Evolutionary conservation across 2,888 invertebrate genomes (phyloP).

Genomic region (Drosophila hamatofila): DNA sequence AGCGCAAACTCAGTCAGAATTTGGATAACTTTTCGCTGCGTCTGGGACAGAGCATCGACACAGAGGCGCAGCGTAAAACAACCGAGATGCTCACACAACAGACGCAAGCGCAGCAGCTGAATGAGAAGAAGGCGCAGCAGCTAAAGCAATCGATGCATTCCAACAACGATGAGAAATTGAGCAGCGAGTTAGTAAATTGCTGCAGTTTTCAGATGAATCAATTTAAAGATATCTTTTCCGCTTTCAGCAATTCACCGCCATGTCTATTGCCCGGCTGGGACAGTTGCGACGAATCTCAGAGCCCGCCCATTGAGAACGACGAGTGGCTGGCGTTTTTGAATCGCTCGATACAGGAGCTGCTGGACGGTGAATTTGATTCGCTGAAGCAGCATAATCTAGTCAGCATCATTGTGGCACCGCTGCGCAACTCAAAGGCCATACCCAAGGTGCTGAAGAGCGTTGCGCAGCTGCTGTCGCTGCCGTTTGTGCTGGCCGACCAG

Average conservation of each 20-base stretch:
- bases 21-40: constrained; percentile 85
- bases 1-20: constrained; percentile 85
- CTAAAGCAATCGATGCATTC: constrained; percentile 77
- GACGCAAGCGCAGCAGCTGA: constrained; percentile 47
- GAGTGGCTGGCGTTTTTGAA: constrained; percentile 95
- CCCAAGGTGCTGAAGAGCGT: constrained; percentile 88
- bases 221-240: not conserved
- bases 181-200: constrained; percentile 69
- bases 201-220: not conserved
- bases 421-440: constrained; percentile 88
- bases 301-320: constrained; percentile 91
- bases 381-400: constrained; percentile 90
- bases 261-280: constrained; percentile 85
- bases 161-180: constrained; percentile 80
- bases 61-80: constrained; percentile 70
- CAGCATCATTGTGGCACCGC: constrained; percentile 88
- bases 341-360: constrained; percentile 92
- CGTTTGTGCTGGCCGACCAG: constrained; percentile 87
- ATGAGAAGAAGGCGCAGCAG: constrained; percentile 35
- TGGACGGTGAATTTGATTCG: constrained; percentile 92
- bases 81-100: constrained; percentile 68
- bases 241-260: constrained; percentile 82
- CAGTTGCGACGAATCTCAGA: constrained; percentile 86
- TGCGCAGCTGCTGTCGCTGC: constrained; percentile 88
- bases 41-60: constrained; percentile 80